Percentiles rank a stretch among this genome's conserved stretches.
Conservation (phyloP, 2,888 invertebrate genomes). For the Agriopis marginaria region DNA sequence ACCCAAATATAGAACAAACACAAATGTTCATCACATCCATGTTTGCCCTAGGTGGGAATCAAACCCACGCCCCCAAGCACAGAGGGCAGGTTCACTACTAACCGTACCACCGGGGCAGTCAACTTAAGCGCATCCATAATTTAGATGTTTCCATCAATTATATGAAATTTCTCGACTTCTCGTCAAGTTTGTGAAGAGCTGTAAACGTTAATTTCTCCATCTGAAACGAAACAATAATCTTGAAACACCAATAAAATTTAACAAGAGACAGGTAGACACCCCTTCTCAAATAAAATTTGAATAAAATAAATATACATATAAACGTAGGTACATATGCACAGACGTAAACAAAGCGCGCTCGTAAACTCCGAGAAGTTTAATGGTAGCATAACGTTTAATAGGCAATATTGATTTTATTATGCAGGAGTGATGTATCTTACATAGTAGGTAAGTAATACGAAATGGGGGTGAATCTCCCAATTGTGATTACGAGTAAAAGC, state of each 20-base stretch:
- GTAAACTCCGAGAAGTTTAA: conserved; percentile 50
- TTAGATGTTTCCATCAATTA: no score
- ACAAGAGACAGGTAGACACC: conserved; percentile 29
- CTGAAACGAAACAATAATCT: conserved; percentile 1
- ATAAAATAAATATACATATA: conserved; percentile 28
- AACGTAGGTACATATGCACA: neutral
- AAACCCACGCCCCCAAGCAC: no score
- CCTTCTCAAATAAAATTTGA: conserved; percentile 40
- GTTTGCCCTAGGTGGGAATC: no score
- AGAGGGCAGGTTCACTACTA: no score
- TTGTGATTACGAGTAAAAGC: no score
- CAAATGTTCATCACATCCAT: no score
- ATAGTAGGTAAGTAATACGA: conserved; percentile 9
- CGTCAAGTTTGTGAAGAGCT: neutral
- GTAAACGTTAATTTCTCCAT: neutral
- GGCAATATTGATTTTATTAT: conserved; percentile 61
- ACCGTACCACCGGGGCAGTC: no score
- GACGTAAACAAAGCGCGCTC: conserved; percentile 43
- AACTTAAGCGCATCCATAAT: no score
- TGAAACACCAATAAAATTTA: conserved; percentile 8
- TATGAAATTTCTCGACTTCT: no score
- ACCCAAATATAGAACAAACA: no score
- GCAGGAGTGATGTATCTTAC: conserved; percentile 15
- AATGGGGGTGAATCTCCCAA: neutral
- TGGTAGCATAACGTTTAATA: conserved; percentile 56